These are phyloP conservation scores for Sebastes elongatus DNA, from an alignment of 2,797 vertebrate species.

Conservation along the genomic window DNA sequence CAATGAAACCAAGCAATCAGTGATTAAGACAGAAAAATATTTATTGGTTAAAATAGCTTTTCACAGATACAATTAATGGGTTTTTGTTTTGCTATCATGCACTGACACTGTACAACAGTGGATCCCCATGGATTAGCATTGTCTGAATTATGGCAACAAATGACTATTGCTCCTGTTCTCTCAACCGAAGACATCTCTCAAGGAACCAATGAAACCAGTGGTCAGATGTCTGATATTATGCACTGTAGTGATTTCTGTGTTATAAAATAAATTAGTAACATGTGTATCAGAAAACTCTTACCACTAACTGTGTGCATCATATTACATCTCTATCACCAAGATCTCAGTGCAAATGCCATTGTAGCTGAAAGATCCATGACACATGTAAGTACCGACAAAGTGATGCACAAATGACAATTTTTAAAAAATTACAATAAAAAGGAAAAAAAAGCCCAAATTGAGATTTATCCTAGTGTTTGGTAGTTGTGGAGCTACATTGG, in stretches of 20 bases:
- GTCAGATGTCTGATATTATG: conserved; percentile 46
- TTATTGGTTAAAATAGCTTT: conserved; percentile 96
- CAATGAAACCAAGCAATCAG: conserved; percentile 33
- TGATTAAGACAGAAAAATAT: conserved; percentile 84
- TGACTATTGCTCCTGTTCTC: conserved; percentile 50
- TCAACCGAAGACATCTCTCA: conserved; percentile 42
- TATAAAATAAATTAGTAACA: conserved; percentile 98
- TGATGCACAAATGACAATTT: conserved; percentile 52
- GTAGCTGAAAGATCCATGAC: conserved; percentile 87
- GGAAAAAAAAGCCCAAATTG: conserved; percentile 61
- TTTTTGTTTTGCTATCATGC: conserved; percentile 84
- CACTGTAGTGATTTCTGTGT: conserved; percentile 71
- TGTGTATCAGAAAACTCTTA: conserved; percentile 84
- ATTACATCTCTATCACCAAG: conserved; percentile 85
- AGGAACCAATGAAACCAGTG: conserved; percentile 49
- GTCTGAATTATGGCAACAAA: conserved; percentile 79
- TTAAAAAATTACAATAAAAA: conserved; percentile 43
- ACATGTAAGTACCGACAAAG: conserved; percentile 78
- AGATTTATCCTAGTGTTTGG: conserved; percentile 70
- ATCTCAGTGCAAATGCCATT: conserved; percentile 94
- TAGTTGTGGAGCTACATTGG: conserved; percentile 79
- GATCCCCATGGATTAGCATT: conserved; percentile 88
- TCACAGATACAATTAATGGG: conserved; percentile 88
- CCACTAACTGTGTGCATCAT: conserved; percentile 83
- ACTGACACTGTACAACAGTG: conserved; percentile 89